These are phyloP conservation scores for Pegea sp. DNA, from an alignment of 23 tunicate species.

Conservation along the genomic window DNA sequence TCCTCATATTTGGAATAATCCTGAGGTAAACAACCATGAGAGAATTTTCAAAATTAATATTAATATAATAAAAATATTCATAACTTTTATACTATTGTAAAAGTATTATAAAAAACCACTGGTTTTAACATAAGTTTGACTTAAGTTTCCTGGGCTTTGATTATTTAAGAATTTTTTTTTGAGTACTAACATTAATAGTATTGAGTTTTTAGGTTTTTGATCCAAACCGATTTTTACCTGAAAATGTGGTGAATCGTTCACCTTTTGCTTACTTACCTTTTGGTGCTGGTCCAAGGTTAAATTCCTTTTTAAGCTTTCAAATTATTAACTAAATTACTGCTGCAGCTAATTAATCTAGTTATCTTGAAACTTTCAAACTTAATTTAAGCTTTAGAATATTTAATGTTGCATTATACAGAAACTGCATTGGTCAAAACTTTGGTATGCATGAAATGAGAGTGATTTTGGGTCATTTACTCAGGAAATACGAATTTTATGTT, in stretches of 20 bases:
- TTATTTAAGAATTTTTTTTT: too few relatives aligned
- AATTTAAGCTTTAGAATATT: background rate
- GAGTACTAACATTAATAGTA: too few relatives aligned
- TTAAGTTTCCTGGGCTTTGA: too few relatives aligned
- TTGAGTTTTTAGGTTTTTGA: conserved; percentile 22
- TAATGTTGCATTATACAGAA: conserved; percentile 7
- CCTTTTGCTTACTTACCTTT: conserved; percentile 31
- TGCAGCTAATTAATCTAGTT: background rate
- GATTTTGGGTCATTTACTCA: background rate
- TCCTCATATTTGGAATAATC: conserved; percentile 12
- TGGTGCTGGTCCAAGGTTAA: conserved; percentile 31
- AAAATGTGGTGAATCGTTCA: conserved; percentile 4
- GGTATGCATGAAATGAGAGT: conserved; percentile 12
- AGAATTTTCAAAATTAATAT: too few relatives aligned
- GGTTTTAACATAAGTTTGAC: too few relatives aligned
- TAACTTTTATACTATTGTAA: too few relatives aligned
- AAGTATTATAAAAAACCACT: too few relatives aligned
- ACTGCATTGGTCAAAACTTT: conserved; percentile 13
- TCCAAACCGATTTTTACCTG: conserved; percentile 25
- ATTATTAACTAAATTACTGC: background rate
- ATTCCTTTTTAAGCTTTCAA: background rate
- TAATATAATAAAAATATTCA: too few relatives aligned
- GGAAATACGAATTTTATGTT: conserved; percentile 1
- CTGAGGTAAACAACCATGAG: too few relatives aligned
- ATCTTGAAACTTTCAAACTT: background rate